Conservation (phyloP, 30 jellyfish, hydroid and myxozoan species). For the Catostylus mosaicus region DNA sequence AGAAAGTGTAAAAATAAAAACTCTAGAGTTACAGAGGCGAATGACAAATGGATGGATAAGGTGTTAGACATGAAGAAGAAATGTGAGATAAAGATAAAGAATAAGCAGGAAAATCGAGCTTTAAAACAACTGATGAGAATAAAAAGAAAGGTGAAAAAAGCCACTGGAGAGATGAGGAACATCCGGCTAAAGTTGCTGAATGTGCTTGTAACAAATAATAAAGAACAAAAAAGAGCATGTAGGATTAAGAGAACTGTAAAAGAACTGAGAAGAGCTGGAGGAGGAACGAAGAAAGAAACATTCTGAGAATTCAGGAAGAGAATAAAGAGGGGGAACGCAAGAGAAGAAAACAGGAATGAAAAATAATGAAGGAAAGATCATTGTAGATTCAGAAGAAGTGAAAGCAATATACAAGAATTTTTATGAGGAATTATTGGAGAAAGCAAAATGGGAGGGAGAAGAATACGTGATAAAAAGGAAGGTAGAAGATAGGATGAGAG, state of each 20-base stretch:
- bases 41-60: neutral
- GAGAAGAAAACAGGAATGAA: conserved; percentile 14
- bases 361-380: conserved; percentile 24
- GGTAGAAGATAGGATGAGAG: conserved; percentile 32
- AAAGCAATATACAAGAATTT: conserved; percentile 11
- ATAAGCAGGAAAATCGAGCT: neutral
- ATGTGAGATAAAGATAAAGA: neutral
- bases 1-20: neutral
- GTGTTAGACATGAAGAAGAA: neutral
- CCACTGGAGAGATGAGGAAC: neutral
- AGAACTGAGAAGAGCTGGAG: conserved; percentile 30
- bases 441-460: conserved; percentile 13
- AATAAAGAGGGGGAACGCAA: conserved; percentile 13
- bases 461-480: conserved; percentile 12
- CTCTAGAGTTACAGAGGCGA: neutral
- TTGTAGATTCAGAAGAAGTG: conserved; percentile 8
- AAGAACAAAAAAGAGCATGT: neutral
- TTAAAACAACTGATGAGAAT: conserved; percentile 4
- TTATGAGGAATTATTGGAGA: conserved; percentile 2
- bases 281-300: conserved; percentile 37
- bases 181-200: neutral
- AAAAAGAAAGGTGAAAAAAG: conserved; percentile 8
- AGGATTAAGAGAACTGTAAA: conserved; percentile 19
- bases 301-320: conserved; percentile 33
- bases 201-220: neutral